Evolutionary conservation across 2,888 invertebrate genomes (phyloP), one percentile per base, ranked within the genome.

Genomic region (Leptodirus hochenwartii): DNA sequence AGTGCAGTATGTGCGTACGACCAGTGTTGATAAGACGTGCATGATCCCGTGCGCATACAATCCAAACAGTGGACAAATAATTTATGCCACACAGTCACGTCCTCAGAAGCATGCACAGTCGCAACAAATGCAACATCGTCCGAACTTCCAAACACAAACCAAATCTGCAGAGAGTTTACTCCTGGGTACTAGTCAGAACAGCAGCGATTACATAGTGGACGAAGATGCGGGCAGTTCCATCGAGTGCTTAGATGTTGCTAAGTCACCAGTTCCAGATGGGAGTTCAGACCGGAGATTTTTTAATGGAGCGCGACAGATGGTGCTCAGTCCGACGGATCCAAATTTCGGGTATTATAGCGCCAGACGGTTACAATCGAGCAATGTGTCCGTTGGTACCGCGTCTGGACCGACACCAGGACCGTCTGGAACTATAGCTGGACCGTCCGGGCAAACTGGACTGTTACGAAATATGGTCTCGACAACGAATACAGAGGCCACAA

Each of bases 131-230:
- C 54, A 71, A 49, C 52, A n/a, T n/a, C n/a, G n/a, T n/a, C n/a
- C n/a, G n/a, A n/a, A n/a, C n/a, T n/a, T n/a, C n/a, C n/a, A n/a
- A n/a, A n/a, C n/a, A n/a, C 8, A 79, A 1, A 80, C 76, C 2
- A 82, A 84, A 49, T 82, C 82, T 1, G 80, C 81, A 0, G 82
- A 84, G 51, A 81, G 77, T 47, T 59, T 84, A 12, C 59, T 77
- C 12, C 64, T 76, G 24, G 66, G 71, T 11, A 64, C 73, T 2
- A 27, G 30, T 4, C 70, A 72, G 39, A 72, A 72, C 46, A 65
- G 66, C 31, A 65, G 66, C 31, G 66, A 66, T 37, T 53, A 64
- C 37, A 64, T 64, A 27, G 61, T 69, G 2, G 64, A 71, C 0
- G 77, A 79, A 43, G 70, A 70, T 3, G 69, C 72, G 43, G 49